Conservation (phyloP, 2,888 invertebrate species). For the Eupithecia insigniata region DNA sequence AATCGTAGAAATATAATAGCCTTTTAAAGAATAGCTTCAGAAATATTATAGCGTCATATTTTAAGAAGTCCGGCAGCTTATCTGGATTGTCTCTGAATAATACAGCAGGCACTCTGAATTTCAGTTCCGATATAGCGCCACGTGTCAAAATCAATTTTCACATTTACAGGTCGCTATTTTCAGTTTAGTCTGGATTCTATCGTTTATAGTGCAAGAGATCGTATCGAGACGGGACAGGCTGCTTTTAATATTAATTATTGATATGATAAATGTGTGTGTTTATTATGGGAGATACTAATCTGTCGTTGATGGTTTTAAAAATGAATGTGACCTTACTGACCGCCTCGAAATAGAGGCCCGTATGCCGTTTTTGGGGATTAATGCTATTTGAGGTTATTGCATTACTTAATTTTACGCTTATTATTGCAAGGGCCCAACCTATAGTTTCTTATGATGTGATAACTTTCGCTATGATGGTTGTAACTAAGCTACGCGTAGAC, state of each 20-base stretch:
- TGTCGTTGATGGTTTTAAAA: neutral
- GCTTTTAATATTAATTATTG: neutral
- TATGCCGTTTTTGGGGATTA: neutral
- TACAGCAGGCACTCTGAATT: conserved; percentile 63
- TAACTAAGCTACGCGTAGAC: neutral
- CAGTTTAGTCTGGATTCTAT: conserved; percentile 62
- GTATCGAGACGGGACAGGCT: neutral
- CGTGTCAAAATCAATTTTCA: conserved; percentile 80
- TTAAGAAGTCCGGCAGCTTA: conserved; percentile 55
- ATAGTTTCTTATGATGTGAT: neutral
- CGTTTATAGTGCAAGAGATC: conserved; percentile 53
- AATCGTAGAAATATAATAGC: neutral
- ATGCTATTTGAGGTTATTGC: neutral
- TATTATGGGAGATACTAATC: neutral
- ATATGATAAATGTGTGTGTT: neutral
- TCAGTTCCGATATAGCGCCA: conserved; percentile 66
- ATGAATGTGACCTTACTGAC: neutral
- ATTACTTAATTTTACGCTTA: neutral
- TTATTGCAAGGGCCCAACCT: neutral
- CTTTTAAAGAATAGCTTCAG: conserved; percentile 34
- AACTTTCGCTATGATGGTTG: neutral
- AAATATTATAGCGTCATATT: conserved; percentile 62
- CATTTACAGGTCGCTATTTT: conserved; percentile 77
- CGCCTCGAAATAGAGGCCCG: neutral
- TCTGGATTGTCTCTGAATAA: conserved; percentile 71